phyloP scores from a whole-genome alignment of 1,140 invertebrate genomes.

The Anagrus nilaparvatae region DNA sequence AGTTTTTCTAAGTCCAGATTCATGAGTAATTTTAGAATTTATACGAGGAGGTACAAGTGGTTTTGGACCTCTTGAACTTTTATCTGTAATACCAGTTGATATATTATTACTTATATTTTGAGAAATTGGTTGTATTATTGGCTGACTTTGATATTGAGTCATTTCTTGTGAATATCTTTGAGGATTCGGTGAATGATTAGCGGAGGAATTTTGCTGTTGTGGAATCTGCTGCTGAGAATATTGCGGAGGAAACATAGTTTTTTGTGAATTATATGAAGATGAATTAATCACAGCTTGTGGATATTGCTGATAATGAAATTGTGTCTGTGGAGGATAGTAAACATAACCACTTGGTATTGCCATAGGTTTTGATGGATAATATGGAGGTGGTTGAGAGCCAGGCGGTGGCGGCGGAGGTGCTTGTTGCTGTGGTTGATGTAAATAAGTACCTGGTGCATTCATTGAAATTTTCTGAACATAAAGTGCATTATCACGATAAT shows the following conservation, averaged over 20 bases:
- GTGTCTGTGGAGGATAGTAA: conserved; percentile 26
- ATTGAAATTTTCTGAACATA: conserved; percentile 21
- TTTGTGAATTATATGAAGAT: conserved; percentile 28
- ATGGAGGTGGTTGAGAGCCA: conserved; percentile 33
- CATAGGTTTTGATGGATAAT: conserved; percentile 24
- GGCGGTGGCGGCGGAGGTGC: conserved; percentile 30
- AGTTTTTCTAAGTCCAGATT: conserved; percentile 29
- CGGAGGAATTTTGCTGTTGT: conserved; percentile 28
- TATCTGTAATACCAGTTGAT: conserved; percentile 21
- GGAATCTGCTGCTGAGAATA: conserved; percentile 24
- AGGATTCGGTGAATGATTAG: conserved; percentile 35
- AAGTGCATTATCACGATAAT: conserved; percentile 28
- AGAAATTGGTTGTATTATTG: conserved; percentile 38
- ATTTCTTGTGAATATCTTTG: conserved; percentile 38
- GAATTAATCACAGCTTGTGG: conserved; percentile 36
- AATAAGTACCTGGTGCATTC: background rate
- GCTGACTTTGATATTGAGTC: conserved; percentile 34
- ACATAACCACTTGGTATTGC: conserved; percentile 27
- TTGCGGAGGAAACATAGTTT: conserved; percentile 27
- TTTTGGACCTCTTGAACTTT: conserved; percentile 33
- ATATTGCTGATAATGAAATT: conserved; percentile 35
- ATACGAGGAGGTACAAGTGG: conserved; percentile 38
- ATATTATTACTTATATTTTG: conserved; percentile 31
- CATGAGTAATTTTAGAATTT: conserved; percentile 40
- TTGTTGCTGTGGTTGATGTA: conserved; percentile 20